These are phyloP conservation scores for Blastobasis adustella DNA, from an alignment of 2,888 invertebrate species.

Conservation along the genomic window DNA sequence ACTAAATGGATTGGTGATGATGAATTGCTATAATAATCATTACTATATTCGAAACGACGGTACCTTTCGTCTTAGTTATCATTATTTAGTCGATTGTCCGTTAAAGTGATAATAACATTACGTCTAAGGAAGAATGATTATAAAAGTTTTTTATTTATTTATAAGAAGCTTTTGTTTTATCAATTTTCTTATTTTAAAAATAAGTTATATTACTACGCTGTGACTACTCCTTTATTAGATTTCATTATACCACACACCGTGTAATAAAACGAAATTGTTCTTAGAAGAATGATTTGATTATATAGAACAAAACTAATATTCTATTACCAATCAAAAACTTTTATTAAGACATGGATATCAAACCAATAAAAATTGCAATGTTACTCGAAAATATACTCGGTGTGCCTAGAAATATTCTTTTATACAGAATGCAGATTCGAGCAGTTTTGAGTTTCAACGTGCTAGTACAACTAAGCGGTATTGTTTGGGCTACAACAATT, in stretches of 20 bases:
- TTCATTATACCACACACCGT: neutral
- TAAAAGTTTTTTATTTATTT: neutral
- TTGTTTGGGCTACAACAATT: neutral
- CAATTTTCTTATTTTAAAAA: neutral
- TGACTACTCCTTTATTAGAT: neutral
- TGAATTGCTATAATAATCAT: no score
- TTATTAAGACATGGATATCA: neutral
- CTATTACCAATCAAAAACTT: neutral
- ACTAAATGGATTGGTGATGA: no score
- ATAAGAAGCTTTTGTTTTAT: neutral
- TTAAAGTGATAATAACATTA: neutral
- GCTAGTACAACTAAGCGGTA: neutral
- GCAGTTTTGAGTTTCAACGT: conserved; percentile 7
- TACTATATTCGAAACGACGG: no score
- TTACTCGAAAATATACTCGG: neutral
- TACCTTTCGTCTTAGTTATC: no score
- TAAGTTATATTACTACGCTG: neutral
- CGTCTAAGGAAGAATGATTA: neutral
- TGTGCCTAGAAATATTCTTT: neutral
- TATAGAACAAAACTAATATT: neutral
- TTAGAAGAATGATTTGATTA: neutral
- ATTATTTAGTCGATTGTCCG: no score
- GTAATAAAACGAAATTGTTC: neutral
- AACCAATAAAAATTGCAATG: neutral
- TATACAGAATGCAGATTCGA: conserved; percentile 18